phyloP scores from a whole-genome alignment of 2,888 invertebrate genomes.

The Hylaea fasciaria region DNA sequence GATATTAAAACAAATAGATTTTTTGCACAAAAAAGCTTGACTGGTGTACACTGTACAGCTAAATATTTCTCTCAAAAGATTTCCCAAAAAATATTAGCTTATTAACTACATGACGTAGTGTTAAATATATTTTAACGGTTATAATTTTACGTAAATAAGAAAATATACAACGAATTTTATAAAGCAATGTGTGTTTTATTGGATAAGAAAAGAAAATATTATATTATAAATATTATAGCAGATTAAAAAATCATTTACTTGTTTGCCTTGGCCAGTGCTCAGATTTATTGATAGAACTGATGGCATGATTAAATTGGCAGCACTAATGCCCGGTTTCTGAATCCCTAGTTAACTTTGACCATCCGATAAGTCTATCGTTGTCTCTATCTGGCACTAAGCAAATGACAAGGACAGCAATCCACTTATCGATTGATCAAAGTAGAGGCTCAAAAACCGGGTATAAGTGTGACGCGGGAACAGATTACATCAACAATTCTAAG shows the following conservation, averaged over 20 bases:
- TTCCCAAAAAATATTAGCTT: slow-evolving; percentile 47
- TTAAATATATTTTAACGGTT: slow-evolving; percentile 22
- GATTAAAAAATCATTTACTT: slow-evolving; percentile 17
- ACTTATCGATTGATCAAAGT: too few relatives aligned
- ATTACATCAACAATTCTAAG: slow-evolving; percentile 42
- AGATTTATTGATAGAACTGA: slow-evolving; percentile 12
- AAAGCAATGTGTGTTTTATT: slow-evolving; percentile 53
- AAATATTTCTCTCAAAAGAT: slow-evolving; percentile 32
- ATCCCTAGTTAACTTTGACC: too few relatives aligned
- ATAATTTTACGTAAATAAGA: slow-evolving; percentile 52
- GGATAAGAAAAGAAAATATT: slow-evolving; percentile 43
- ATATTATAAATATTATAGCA: too few relatives aligned
- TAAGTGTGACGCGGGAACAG: too few relatives aligned
- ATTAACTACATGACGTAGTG: slow-evolving; percentile 28
- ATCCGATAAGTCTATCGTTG: too few relatives aligned
- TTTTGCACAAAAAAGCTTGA: slow-evolving; percentile 3
- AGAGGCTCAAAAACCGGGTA: too few relatives aligned
- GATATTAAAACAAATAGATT: too few relatives aligned
- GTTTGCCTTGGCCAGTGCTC: slow-evolving; percentile 71
- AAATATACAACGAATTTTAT: slow-evolving; percentile 66
- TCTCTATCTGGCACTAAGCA: too few relatives aligned
- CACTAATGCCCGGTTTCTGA: too few relatives aligned
- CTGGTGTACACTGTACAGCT: neutral
- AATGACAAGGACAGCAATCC: too few relatives aligned
- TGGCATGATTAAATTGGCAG: too few relatives aligned